Evolutionary conservation across 2,797 vertebrate genomes (phyloP).

Genomic region (Euphonia xanthogaster): DNA sequence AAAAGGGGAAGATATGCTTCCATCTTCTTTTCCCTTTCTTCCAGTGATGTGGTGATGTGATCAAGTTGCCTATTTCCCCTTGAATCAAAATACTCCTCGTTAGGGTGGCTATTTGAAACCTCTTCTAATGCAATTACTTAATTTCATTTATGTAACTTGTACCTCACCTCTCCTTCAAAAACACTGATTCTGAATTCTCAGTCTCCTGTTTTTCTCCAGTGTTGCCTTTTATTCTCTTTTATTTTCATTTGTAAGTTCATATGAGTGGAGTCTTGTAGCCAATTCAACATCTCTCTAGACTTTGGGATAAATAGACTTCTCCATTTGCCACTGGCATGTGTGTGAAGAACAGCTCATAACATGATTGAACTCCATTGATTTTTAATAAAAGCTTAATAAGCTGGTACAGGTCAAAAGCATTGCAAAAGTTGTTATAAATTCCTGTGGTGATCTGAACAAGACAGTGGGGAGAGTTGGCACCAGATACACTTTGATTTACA

Average conservation of each 20-base stretch:
- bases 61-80: not conserved
- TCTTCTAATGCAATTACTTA: not conserved
- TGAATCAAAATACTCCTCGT: not conserved
- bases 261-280: not conserved
- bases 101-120: not conserved
- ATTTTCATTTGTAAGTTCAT: not conserved
- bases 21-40: not conserved
- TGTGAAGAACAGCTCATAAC: constrained; percentile 53
- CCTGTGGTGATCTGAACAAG: constrained; percentile 37
- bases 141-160: not conserved
- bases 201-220: not conserved
- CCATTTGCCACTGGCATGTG: constrained; percentile 34
- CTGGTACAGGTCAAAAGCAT: constrained; percentile 73
- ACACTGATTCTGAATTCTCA: not conserved
- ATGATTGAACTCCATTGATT: constrained; percentile 73
- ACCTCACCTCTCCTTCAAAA: not conserved
- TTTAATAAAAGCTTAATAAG: constrained; percentile 79
- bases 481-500: not conserved
- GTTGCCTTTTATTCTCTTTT: not conserved
- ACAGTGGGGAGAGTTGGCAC: constrained; percentile 31
- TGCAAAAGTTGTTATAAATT: constrained; percentile 72
- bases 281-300: not conserved
- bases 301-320: constrained; percentile 36
- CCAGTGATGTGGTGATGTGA: not conserved
- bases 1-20: not conserved